Percentiles rank a stretch among this genome's conserved stretches.
Conservation (phyloP, 1,140 invertebrate species). For the Lepidurus couesii region DNA sequence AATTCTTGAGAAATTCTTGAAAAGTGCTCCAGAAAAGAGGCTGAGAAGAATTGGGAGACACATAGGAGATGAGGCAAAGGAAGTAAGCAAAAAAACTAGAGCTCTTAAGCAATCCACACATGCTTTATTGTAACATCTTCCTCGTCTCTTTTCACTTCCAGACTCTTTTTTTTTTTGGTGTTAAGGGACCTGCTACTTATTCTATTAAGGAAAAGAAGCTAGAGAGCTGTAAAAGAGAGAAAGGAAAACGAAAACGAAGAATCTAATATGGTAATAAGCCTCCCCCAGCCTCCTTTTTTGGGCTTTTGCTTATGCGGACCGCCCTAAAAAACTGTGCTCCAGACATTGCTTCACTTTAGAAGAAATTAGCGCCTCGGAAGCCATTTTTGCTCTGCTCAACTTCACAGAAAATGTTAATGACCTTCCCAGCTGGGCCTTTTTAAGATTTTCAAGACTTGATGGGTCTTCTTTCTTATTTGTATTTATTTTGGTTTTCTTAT, state of each 20-base stretch:
- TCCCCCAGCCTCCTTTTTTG: neutral
- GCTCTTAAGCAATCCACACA: constrained; percentile 6
- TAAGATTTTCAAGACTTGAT: neutral
- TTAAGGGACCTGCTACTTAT: neutral
- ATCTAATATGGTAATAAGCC: constrained; percentile 8
- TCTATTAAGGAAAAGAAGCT: neutral
- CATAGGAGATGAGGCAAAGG: neutral
- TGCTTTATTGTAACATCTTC: neutral
- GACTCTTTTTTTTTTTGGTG: neutral
- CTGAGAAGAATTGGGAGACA: neutral
- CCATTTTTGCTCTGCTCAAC: too few relatives aligned
- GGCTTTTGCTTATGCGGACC: neutral
- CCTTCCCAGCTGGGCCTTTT: neutral
- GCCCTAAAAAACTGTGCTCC: too few relatives aligned
- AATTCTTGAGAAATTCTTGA: neutral
- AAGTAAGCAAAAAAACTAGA: neutral
- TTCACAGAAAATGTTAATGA: constrained; percentile 4
- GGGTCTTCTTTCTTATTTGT: neutral
- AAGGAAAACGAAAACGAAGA: neutral
- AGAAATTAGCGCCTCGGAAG: too few relatives aligned
- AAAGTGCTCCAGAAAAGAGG: neutral
- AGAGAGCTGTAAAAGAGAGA: neutral
- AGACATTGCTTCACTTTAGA: too few relatives aligned
- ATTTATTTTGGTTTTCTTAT: too few relatives aligned
- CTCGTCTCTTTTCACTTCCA: neutral